Evolutionary conservation across 2,113 vertebrate species (phyloP).

Genomic region (Patagioenas fasciata): DNA sequence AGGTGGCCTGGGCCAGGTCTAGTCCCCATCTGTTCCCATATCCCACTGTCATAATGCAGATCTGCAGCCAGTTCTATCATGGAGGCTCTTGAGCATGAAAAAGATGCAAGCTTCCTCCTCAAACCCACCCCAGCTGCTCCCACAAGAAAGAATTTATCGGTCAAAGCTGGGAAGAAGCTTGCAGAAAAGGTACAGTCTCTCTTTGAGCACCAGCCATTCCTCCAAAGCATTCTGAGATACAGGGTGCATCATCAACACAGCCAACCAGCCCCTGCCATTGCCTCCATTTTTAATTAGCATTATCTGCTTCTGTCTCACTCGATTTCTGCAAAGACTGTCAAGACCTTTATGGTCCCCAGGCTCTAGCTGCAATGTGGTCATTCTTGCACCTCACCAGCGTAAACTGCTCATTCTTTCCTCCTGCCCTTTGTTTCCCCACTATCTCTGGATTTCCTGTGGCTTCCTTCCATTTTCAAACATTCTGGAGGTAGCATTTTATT

Average conservation of each 20-base stretch:
- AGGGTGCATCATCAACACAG: neutral
- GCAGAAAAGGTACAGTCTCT: neutral
- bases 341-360: neutral
- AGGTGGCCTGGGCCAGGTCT: neutral
- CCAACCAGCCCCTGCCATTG: neutral
- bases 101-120: neutral
- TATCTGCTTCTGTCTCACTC: neutral
- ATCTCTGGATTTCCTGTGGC: neutral
- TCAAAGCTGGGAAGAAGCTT: neutral
- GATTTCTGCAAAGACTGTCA: neutral
- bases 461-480: neutral
- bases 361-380: neutral
- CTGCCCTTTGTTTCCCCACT: neutral
- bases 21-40: neutral
- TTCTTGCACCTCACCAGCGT: neutral
- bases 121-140: neutral
- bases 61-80: neutral
- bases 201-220: neutral
- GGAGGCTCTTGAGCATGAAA: neutral
- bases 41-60: neutral
- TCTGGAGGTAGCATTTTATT: constrained; percentile 31
- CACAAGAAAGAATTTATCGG: neutral
- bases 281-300: neutral
- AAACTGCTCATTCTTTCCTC: neutral
- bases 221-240: neutral